Evolutionary conservation across 2,113 vertebrate genomes (phyloP).

Genomic region (Eonycteris spelaea): DNA sequence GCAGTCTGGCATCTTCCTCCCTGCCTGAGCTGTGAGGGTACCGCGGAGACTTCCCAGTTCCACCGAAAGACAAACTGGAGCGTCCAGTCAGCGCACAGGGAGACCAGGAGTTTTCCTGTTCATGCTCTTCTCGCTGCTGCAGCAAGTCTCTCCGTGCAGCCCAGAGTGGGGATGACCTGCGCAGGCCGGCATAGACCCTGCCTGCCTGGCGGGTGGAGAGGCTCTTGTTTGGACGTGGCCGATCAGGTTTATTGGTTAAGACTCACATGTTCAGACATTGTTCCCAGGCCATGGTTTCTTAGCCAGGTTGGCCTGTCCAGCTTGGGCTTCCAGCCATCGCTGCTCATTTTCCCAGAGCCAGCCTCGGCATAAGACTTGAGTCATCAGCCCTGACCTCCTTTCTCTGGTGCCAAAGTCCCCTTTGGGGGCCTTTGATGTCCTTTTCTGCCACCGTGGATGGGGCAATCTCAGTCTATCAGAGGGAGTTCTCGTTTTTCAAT

Average conservation of each 20-base stretch:
- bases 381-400: not conserved
- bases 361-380: accelerated
- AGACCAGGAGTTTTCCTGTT: not conserved
- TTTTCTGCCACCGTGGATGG: not conserved
- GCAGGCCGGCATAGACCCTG: not conserved
- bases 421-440: not conserved
- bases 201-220: not conserved
- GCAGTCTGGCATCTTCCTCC: not conserved
- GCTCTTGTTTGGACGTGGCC: not conserved
- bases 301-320: not conserved
- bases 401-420: accelerated
- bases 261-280: not conserved
- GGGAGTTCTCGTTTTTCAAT: not conserved
- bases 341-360: not conserved
- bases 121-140: not conserved
- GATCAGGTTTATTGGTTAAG: not conserved
- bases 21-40: not conserved
- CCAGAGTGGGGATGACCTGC: accelerated
- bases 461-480: not conserved
- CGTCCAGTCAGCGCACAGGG: too few relatives aligned
- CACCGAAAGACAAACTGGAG: not conserved
- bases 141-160: too few relatives aligned
- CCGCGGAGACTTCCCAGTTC: not conserved
- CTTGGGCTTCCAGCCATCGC: not conserved
- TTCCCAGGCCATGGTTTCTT: not conserved